phyloP scores from a whole-genome alignment of 2,797 vertebrate species.

The Takifugu rubripes region DNA sequence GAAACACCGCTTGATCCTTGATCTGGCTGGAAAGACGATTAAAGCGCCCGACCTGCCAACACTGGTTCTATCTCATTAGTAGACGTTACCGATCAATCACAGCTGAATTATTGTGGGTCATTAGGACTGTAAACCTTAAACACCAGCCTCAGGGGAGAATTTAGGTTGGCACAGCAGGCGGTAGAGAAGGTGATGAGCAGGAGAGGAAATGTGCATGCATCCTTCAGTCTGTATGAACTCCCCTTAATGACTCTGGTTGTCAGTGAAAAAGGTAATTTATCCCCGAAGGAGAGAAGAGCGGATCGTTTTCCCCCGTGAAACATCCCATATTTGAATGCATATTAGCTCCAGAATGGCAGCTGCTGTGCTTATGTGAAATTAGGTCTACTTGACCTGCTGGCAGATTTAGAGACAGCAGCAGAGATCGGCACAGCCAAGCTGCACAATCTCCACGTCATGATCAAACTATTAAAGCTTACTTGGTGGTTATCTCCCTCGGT shows the following conservation, averaged over 20 bases:
- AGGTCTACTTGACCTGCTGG: conserved; percentile 14
- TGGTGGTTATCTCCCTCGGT: conserved; percentile 20
- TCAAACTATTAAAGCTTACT: conserved; percentile 47
- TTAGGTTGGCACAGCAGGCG: conserved; percentile 36
- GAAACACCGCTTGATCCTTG: conserved; percentile 17
- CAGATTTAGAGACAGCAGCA: conserved; percentile 21
- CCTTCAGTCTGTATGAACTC: conserved; percentile 9
- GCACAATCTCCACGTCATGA: conserved; percentile 9
- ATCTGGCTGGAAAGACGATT: conserved; percentile 15
- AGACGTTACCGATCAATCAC: conserved; percentile 52
- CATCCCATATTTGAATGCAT: not conserved
- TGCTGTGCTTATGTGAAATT: conserved; percentile 12
- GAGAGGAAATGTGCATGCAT: conserved; percentile 1
- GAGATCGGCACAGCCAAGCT: conserved; percentile 12
- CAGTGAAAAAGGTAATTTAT: conserved; percentile 29
- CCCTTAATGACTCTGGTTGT: conserved; percentile 17
- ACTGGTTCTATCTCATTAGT: conserved; percentile 41
- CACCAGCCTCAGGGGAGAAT: conserved; percentile 34
- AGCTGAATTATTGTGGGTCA: conserved; percentile 51
- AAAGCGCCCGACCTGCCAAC: conserved; percentile 7
- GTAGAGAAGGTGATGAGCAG: conserved; percentile 23
- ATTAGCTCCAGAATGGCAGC: not conserved
- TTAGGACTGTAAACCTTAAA: conserved; percentile 52
- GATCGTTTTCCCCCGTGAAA: conserved; percentile 8
- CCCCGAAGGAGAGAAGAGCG: conserved; percentile 7